These are phyloP conservation scores for Mycteria americana DNA, from an alignment of 2,797 vertebrate species.

Conservation along the genomic window DNA sequence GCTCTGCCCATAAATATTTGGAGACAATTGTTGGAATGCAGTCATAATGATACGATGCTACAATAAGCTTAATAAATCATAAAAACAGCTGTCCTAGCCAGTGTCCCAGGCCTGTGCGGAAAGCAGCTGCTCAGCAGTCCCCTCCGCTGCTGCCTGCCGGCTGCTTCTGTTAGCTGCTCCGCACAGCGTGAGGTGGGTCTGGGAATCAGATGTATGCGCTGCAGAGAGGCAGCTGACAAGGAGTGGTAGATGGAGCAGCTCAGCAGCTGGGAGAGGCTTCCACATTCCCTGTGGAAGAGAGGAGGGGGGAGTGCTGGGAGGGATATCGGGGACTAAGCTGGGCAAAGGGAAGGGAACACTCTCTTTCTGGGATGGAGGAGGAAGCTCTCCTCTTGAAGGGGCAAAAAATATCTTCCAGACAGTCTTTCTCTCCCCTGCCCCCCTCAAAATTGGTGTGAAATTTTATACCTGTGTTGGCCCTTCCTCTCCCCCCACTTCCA, in stretches of 20 bases:
- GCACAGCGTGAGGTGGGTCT: constrained; percentile 49
- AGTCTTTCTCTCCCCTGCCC: background rate
- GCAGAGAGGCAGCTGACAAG: constrained; percentile 49
- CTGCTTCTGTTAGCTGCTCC: constrained; percentile 12
- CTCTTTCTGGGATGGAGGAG: background rate
- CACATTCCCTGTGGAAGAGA: background rate
- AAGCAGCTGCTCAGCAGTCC: constrained; percentile 55
- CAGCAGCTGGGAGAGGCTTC: constrained; percentile 51
- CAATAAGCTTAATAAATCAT: constrained; percentile 46
- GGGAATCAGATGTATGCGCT: constrained; percentile 12
- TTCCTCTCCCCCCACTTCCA: background rate
- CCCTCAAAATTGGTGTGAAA: background rate
- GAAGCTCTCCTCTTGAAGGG: background rate
- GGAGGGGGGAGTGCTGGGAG: background rate
- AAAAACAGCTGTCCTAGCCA: constrained; percentile 28
- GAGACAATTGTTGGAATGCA: constrained; percentile 62
- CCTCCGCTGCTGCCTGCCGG: constrained; percentile 59
- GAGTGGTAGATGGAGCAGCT: constrained; percentile 6
- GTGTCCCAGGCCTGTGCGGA: background rate
- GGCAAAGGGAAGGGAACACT: background rate
- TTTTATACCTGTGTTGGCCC: background rate
- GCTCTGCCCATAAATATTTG: constrained; percentile 36
- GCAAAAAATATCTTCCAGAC: background rate
- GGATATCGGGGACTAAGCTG: background rate
- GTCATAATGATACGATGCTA: background rate